Percentiles rank a stretch among this genome's conserved stretches.
Evolutionary conservation across 2,797 vertebrate species (phyloP).

Genomic region (Limnodromus scolopaceus): DNA sequence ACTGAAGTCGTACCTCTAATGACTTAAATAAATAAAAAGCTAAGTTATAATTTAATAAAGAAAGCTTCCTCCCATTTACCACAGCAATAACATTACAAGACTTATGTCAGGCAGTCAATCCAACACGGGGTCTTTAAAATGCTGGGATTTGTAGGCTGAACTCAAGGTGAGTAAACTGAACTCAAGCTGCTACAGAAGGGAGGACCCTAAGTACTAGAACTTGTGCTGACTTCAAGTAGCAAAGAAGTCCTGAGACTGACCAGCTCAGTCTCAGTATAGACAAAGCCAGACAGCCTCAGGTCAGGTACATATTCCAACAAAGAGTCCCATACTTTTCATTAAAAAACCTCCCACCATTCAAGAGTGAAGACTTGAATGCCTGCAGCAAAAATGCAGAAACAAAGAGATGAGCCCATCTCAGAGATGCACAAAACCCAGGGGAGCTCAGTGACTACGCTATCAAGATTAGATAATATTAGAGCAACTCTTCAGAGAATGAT

Average conservation of each 20-base stretch:
- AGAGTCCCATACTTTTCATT: background rate
- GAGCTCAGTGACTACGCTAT: background rate
- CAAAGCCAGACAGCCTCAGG: background rate
- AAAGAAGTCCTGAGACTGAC: background rate
- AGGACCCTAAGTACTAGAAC: background rate
- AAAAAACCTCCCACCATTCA: background rate
- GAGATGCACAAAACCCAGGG: background rate
- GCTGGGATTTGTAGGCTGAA: background rate
- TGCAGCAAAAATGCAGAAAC: background rate
- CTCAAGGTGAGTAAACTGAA: background rate
- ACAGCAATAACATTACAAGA: background rate
- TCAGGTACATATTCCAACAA: background rate
- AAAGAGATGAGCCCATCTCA: background rate
- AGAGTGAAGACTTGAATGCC: background rate
- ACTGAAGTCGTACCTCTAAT: constrained; percentile 91
- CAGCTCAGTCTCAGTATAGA: background rate
- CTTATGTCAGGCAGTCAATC: background rate
- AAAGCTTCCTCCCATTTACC: background rate
- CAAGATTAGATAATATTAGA: background rate
- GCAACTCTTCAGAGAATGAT: background rate
- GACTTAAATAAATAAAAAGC: constrained; percentile 81
- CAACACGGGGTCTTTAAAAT: background rate
- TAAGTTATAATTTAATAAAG: constrained; percentile 5
- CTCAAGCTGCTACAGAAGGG: background rate
- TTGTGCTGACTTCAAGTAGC: background rate